Percentiles rank a stretch among this genome's conserved stretches.
phyloP scores from a whole-genome alignment of 1,140 invertebrate genomes.

The Dreissena polymorpha region DNA sequence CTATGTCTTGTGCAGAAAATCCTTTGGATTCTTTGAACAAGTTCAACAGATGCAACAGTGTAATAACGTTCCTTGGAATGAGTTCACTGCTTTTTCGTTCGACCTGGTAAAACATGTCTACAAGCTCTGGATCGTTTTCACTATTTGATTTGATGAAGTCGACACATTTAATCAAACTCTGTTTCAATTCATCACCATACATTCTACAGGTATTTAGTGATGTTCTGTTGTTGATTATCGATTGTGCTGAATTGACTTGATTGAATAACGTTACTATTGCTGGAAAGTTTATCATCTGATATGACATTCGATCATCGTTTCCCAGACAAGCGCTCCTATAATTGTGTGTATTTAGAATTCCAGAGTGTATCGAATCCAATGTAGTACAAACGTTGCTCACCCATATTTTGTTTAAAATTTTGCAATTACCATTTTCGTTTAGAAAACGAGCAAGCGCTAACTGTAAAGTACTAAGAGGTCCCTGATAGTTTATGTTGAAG shows the following conservation, averaged over 20 bases:
- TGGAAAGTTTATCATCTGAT: conserved; percentile 12
- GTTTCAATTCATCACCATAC: conserved; percentile 20
- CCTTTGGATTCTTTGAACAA: background rate
- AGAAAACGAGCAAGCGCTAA: conserved; percentile 1
- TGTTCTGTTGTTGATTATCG: conserved; percentile 18
- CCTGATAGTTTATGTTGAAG: conserved; percentile 15
- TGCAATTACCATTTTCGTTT: conserved; percentile 15
- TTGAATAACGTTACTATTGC: conserved; percentile 3
- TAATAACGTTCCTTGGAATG: conserved; percentile 6
- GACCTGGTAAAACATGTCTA: background rate
- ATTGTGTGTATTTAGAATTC: conserved; percentile 13
- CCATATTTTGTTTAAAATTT: background rate
- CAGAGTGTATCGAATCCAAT: conserved; percentile 7
- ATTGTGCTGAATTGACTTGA: background rate
- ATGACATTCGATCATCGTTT: background rate
- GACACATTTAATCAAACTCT: background rate
- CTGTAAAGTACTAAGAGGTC: background rate
- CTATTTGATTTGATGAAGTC: background rate
- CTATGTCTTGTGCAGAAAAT: background rate
- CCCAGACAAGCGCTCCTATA: conserved; percentile 3
- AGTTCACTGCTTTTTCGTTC: background rate
- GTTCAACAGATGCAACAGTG: conserved; percentile 3
- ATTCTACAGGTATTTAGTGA: conserved; percentile 17
- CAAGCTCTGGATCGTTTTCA: background rate
- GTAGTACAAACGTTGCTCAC: conserved; percentile 14